These are phyloP conservation scores for Notodonta ziczac DNA, from an alignment of 2,888 invertebrate species.

Conservation along the genomic window DNA sequence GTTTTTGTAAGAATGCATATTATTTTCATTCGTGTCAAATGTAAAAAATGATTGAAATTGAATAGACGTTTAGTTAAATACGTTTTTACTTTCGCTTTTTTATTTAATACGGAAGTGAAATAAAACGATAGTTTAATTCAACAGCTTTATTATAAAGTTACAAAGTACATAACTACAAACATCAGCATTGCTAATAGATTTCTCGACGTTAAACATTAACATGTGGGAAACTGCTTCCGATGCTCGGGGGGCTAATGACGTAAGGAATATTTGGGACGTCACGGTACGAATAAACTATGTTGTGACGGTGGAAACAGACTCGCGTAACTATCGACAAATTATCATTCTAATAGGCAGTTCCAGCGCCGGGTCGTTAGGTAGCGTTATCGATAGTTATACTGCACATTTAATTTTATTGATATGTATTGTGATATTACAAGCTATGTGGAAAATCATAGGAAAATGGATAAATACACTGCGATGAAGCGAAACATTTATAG, in stretches of 20 bases:
- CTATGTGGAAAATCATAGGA: constrained; percentile 78
- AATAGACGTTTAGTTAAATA: constrained; percentile 50
- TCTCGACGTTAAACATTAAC: constrained; percentile 41
- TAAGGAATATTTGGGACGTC: constrained; percentile 52
- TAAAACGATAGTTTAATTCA: constrained; percentile 52
- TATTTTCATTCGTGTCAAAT: constrained; percentile 52
- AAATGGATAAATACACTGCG: constrained; percentile 77
- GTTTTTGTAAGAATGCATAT: constrained; percentile 54
- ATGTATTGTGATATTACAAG: constrained; percentile 83
- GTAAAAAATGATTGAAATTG: constrained; percentile 57
- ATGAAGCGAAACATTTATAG: constrained; percentile 68
- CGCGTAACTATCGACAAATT: constrained; percentile 57
- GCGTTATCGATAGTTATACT: constrained; percentile 59
- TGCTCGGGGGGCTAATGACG: constrained; percentile 47
- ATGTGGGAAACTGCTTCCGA: constrained; percentile 39
- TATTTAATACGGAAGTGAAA: constrained; percentile 28
- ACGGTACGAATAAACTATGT: constrained; percentile 47
- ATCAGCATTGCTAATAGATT: constrained; percentile 49
- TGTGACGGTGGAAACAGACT: constrained; percentile 55
- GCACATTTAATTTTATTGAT: constrained; percentile 61
- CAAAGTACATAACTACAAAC: constrained; percentile 68
- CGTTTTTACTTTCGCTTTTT: constrained; percentile 41
- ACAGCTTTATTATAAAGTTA: constrained; percentile 76
- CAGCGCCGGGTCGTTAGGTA: neutral
- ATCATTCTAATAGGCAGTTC: neutral